Conservation (phyloP, 2,888 invertebrate genomes). For the Thereva nobilitata region DNA sequence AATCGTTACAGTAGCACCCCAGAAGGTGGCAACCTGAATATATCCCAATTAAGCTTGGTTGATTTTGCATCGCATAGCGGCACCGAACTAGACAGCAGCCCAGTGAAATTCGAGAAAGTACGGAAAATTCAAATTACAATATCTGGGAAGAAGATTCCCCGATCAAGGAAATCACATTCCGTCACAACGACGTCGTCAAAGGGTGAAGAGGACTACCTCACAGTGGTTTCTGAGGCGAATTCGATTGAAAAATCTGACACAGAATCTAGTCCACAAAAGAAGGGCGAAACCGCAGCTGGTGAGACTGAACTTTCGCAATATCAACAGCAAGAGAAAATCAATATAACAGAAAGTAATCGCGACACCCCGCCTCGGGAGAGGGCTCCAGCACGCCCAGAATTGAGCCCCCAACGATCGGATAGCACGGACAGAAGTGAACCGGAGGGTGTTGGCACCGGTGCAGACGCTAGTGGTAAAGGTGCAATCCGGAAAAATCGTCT, state of each 20-base stretch:
- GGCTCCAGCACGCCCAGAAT: slow-evolving; percentile 53
- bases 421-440: neutral
- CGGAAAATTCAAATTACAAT: slow-evolving; percentile 55
- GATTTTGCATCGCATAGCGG: slow-evolving; percentile 27
- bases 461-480: slow-evolving; percentile 44
- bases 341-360: slow-evolving; percentile 54
- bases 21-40: slow-evolving; percentile 35
- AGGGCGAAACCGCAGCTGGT: slow-evolving; percentile 22
- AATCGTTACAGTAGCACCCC: slow-evolving; percentile 34
- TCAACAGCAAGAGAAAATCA: slow-evolving; percentile 48
- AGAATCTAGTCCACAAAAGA: slow-evolving; percentile 16
- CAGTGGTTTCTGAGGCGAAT: slow-evolving; percentile 29
- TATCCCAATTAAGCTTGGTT: slow-evolving; percentile 38
- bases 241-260: slow-evolving; percentile 19
- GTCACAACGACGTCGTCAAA: slow-evolving; percentile 50
- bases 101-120: slow-evolving; percentile 45
- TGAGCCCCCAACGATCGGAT: neutral
- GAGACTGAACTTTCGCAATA: slow-evolving; percentile 23
- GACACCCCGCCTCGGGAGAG: slow-evolving; percentile 56
- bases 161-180: slow-evolving; percentile 45
- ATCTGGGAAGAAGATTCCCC: slow-evolving; percentile 53
- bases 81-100: slow-evolving; percentile 27
- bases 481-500: slow-evolving; percentile 44
- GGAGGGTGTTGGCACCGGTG: neutral
- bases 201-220: slow-evolving; percentile 43